Evolutionary conservation across 2,113 vertebrate species (phyloP).

Genomic region (Daboia siamensis): DNA sequence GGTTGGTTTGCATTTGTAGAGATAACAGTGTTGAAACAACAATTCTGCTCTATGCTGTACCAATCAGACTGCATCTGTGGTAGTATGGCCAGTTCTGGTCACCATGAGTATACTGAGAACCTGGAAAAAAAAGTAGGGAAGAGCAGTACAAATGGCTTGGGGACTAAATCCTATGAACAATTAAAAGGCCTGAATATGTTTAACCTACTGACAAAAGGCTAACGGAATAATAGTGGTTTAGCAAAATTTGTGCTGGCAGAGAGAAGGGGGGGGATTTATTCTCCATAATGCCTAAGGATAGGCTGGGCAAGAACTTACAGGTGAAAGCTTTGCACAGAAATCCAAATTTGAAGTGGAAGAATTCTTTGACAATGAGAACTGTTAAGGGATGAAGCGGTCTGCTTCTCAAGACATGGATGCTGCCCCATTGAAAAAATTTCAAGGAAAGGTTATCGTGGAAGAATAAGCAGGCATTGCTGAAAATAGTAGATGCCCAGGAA

Average conservation of each 20-base stretch:
- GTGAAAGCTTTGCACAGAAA: background rate
- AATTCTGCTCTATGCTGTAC: background rate
- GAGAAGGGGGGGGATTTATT: background rate
- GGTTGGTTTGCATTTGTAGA: background rate
- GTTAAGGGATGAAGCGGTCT: background rate
- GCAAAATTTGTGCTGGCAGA: background rate
- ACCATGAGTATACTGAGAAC: background rate
- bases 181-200: background rate
- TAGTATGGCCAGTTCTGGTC: background rate
- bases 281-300: background rate
- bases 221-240: background rate
- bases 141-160: background rate
- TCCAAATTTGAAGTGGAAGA: background rate
- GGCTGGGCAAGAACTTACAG: background rate
- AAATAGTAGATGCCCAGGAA: slow-evolving; percentile 1
- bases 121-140: background rate
- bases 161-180: background rate
- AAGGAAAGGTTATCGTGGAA: background rate
- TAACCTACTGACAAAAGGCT: background rate
- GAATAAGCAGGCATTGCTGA: background rate
- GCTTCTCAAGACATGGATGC: background rate
- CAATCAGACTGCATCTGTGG: background rate
- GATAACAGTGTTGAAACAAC: background rate
- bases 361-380: background rate
- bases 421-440: background rate